Evolutionary conservation across 2,113 vertebrate genomes (phyloP).

Genomic region (Lonchura striata): DNA sequence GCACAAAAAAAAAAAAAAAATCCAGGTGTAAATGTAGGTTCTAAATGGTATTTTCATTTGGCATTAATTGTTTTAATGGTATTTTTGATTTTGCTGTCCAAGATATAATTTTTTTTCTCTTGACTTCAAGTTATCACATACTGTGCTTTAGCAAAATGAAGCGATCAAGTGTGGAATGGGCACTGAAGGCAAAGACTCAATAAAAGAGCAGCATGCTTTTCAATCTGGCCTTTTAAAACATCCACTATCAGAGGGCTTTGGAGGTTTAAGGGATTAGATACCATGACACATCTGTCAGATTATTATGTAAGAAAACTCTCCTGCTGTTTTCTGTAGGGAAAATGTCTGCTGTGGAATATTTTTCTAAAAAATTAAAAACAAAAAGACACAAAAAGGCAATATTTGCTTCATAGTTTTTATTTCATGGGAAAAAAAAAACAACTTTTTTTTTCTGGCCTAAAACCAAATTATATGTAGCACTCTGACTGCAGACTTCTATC

Average conservation of each 20-base stretch:
- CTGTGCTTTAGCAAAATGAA: slow-evolving; percentile 57
- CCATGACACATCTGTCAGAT: slow-evolving; percentile 83
- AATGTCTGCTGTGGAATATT: slow-evolving; percentile 60
- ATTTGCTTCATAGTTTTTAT: slow-evolving; percentile 31
- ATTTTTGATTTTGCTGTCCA: slow-evolving; percentile 53
- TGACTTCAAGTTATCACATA: slow-evolving; percentile 52
- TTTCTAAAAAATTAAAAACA: not conserved
- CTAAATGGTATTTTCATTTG: not conserved
- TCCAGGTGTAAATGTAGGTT: not conserved
- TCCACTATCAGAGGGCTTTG: slow-evolving; percentile 80
- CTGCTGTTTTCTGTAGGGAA: slow-evolving; percentile 70
- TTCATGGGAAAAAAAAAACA: not conserved
- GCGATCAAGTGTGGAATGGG: slow-evolving; percentile 56
- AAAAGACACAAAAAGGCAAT: not conserved
- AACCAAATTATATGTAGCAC: slow-evolving; percentile 13
- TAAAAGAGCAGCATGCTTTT: slow-evolving; percentile 80
- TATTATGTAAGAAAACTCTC: slow-evolving; percentile 78
- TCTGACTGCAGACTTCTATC: not conserved
- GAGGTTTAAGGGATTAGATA: slow-evolving; percentile 82
- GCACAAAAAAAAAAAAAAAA: not conserved
- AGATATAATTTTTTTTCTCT: not conserved
- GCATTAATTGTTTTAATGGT: slow-evolving; percentile 1
- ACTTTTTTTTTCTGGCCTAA: not conserved
- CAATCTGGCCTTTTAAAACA: slow-evolving; percentile 79
- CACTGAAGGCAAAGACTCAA: slow-evolving; percentile 72